phyloP scores from a whole-genome alignment of 2,797 vertebrate species.

The Gadopsis bispinosus region DNA sequence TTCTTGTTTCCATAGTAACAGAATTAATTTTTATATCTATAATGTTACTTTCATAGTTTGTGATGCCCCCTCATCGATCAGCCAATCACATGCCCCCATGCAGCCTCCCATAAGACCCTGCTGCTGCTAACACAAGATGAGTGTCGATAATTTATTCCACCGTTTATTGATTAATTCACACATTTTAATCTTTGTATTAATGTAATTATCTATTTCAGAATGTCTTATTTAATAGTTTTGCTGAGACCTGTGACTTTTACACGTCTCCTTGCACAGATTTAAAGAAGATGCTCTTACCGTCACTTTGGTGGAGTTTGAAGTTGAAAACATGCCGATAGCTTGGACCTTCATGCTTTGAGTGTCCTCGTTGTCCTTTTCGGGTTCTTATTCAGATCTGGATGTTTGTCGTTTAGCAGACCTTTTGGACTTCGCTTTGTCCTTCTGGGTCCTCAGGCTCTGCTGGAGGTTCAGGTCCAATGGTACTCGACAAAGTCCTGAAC shows the following conservation, averaged over 20 bases:
- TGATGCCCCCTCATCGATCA: no score
- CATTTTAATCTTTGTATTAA: neutral
- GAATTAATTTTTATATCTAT: no score
- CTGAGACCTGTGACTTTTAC: neutral
- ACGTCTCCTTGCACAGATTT: neutral
- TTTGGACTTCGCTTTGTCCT: neutral
- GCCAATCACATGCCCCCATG: neutral
- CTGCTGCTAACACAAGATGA: no score
- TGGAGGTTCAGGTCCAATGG: conserved; percentile 30
- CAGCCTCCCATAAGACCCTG: neutral
- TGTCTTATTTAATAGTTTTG: neutral
- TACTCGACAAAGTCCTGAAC: neutral
- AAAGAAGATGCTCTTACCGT: conserved; percentile 45
- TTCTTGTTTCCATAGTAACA: no score
- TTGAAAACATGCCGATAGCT: conserved; percentile 42
- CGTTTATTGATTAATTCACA: neutral
- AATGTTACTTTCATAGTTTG: no score
- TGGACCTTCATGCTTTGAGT: neutral
- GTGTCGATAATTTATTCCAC: neutral
- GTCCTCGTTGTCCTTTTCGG: neutral
- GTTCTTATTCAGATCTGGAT: neutral
- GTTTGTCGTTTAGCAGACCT: neutral
- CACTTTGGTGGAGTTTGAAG: conserved; percentile 9
- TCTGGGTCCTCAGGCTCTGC: conserved; percentile 20
- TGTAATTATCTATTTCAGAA: neutral